phyloP scores from a whole-genome alignment of 2,888 invertebrate genomes.

The Galeopsomyia nigrocyanea region DNA sequence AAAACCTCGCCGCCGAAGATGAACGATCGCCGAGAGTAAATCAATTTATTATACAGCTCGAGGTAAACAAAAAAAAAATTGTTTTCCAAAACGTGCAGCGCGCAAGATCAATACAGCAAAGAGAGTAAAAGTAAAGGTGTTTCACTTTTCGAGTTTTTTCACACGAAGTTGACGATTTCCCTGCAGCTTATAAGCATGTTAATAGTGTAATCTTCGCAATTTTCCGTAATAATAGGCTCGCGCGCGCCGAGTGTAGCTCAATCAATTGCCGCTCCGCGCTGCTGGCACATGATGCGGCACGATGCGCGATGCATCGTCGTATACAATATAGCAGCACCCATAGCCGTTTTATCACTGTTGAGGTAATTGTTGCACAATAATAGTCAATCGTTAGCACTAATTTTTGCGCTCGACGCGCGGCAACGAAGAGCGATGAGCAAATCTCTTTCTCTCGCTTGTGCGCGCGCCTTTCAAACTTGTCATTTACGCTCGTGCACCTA shows the following conservation, averaged over 20 bases:
- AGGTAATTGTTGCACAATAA: conserved; percentile 39
- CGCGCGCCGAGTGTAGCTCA: conserved; percentile 25
- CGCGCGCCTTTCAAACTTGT: conserved; percentile 40
- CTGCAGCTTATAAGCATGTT: conserved; percentile 25
- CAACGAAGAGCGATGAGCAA: conserved; percentile 8
- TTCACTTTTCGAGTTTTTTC: too few relatives aligned
- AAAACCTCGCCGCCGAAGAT: too few relatives aligned
- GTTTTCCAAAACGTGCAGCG: too few relatives aligned
- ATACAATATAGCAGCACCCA: neutral
- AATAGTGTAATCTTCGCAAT: conserved; percentile 43
- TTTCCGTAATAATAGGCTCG: conserved; percentile 35
- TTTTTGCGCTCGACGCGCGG: conserved; percentile 22
- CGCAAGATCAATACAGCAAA: too few relatives aligned
- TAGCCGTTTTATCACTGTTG: conserved; percentile 30
- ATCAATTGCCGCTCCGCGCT: conserved; percentile 30
- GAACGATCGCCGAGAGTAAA: too few relatives aligned
- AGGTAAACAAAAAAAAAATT: too few relatives aligned
- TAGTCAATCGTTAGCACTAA: conserved; percentile 28
- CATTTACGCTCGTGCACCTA: conserved; percentile 3
- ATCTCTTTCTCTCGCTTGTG: conserved; percentile 4
- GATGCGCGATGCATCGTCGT: too few relatives aligned
- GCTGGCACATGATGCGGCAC: neutral
- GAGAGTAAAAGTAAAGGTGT: too few relatives aligned
- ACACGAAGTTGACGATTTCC: neutral
- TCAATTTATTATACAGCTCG: too few relatives aligned